Conservation (phyloP, 2,797 vertebrate genomes). For the Periparus ater region DNA sequence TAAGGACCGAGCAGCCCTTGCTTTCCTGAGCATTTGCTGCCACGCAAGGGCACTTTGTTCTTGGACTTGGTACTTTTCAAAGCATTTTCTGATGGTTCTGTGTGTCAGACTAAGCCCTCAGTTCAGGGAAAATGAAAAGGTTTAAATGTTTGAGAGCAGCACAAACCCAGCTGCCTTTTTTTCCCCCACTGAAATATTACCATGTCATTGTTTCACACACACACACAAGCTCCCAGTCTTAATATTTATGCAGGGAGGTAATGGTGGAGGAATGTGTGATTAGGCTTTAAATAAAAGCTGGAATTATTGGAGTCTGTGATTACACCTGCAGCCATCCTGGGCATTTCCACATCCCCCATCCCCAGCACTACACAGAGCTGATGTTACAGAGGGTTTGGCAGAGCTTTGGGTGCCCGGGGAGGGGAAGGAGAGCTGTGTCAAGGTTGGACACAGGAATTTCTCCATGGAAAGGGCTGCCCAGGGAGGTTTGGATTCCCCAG, state of each 20-base stretch:
- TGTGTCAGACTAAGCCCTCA: background rate
- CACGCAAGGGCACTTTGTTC: background rate
- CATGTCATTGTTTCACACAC: background rate
- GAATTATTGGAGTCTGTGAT: background rate
- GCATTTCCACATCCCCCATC: background rate
- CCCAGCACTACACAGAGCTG: accelerated
- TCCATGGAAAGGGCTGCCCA: background rate
- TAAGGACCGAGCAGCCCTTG: background rate
- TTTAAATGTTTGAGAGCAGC: background rate
- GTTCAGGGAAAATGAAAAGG: background rate
- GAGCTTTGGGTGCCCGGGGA: background rate
- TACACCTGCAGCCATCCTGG: background rate
- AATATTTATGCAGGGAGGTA: background rate
- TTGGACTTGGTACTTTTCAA: background rate
- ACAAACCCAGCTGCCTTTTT: background rate
- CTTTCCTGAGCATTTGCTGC: background rate
- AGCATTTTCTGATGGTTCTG: background rate
- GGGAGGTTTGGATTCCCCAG: background rate
- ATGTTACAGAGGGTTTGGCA: background rate
- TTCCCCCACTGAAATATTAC: background rate
- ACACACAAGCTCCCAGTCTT: background rate
- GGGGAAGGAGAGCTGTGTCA: background rate
- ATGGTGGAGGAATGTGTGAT: background rate
- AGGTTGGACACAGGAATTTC: background rate
- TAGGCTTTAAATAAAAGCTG: background rate